Evolutionary conservation across 1,140 invertebrate species (phyloP), one percentile per base, ranked within the genome.

Genomic region (Heterodera carotae): DNA sequence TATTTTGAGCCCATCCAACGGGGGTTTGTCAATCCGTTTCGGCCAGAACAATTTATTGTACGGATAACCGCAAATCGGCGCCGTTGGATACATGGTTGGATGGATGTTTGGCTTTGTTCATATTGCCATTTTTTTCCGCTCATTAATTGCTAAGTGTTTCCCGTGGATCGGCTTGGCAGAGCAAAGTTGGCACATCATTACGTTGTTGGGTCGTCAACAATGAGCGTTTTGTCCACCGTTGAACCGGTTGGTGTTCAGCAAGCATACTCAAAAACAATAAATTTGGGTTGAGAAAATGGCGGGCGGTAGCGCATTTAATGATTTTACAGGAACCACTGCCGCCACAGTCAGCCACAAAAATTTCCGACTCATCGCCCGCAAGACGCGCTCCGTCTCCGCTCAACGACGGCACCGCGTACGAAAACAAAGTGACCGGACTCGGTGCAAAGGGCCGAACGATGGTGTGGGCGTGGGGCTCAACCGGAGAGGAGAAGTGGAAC

Each of bases 21-120:
- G 15, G 67, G 43, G 29, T 77, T 77, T 77, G 39, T 75, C 22
- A 64, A 80, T 33, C 69, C 56, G 31, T 62, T 66, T 48, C 76
- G 53, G 2, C 75, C 59, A 0, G 95, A 94, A 0, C 93, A 96
- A 86, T 94, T 97, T 74, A 95, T 94, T 43, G 95, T 98, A 71
- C 97, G 97, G 88, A 89, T 98, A 66, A 98, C 96, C 0, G 97
- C 95, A 67, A 98, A 98, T 89, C 90, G 97, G 68, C 90, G 96
- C 67, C 90, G 97, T 70, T 99, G 97, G 97, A 97, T 95, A 7
- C 96, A 99, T 88, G 97, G 72, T 74, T 31, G 15, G 96, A 99
- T 88, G 97, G 72, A 66, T 31, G 15, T 8, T 62, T 34, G 15
- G 36, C 48, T 31, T 0, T 0, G 10, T 73, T 22, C n/a, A 25